Conservation (phyloP, 2,888 invertebrate genomes). For the Oscheius sp. region DNA sequence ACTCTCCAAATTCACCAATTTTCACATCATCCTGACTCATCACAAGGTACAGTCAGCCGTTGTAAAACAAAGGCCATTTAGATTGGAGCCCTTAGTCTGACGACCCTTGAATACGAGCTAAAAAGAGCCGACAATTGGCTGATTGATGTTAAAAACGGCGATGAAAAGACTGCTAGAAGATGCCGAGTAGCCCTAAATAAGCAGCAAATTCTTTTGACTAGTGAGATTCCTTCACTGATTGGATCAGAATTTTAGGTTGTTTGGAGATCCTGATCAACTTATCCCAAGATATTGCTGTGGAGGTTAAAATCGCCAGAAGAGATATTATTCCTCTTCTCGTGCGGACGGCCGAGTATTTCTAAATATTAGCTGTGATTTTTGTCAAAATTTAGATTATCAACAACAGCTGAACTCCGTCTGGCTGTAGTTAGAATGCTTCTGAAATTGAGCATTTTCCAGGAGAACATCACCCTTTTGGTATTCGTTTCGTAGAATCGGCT, state of each 20-base stretch:
- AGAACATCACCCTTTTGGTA: conserved; percentile 90
- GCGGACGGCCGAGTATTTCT: conserved; percentile 82
- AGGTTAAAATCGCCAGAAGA: conserved; percentile 91
- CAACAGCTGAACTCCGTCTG: conserved; percentile 20
- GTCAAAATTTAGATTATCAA: conserved; percentile 74
- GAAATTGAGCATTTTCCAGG: conserved; percentile 90
- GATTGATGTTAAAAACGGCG: conserved; percentile 71
- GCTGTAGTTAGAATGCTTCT: conserved; percentile 79
- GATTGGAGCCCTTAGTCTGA: conserved; percentile 90
- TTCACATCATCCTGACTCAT: conserved; percentile 91
- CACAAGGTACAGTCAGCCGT: conserved; percentile 84
- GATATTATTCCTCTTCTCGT: conserved; percentile 74
- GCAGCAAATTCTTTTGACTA: conserved; percentile 88
- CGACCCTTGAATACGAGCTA: conserved; percentile 92
- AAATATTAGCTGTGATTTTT: neutral
- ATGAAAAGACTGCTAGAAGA: conserved; percentile 75
- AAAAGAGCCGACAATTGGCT: conserved; percentile 91
- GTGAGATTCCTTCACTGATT: conserved; percentile 63
- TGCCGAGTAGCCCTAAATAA: conserved; percentile 88
- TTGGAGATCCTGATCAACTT: conserved; percentile 92
- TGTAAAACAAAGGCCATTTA: conserved; percentile 25
- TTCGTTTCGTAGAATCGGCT: neutral
- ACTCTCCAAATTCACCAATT: conserved; percentile 92
- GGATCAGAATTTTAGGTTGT: conserved; percentile 80
- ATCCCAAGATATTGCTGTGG: conserved; percentile 91